A percentile compares a stretch with the other conserved stretches of the same genome.
phyloP scores from a whole-genome alignment of 2,888 invertebrate genomes.

The Sphecodes monilicornis region DNA sequence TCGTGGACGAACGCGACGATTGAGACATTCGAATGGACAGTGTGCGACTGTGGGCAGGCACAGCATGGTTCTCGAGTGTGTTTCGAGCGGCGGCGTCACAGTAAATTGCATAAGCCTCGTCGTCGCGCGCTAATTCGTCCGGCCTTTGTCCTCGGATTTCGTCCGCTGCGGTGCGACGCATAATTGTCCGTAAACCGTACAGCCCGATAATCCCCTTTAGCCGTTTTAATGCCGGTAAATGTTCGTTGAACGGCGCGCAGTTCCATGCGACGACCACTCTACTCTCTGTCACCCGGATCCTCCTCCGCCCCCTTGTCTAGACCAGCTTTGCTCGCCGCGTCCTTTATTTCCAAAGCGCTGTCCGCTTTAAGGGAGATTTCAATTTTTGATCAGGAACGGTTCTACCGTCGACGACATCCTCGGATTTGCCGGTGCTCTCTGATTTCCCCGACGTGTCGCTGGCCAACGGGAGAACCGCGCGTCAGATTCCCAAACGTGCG shows the following conservation, averaged over 20 bases:
- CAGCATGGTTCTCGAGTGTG: neutral
- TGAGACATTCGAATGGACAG: neutral
- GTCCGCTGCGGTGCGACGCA: constrained; percentile 21
- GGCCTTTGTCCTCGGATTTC: constrained; percentile 35
- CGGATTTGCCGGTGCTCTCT: constrained; percentile 64
- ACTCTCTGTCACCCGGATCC: neutral
- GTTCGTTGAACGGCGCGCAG: constrained; percentile 43
- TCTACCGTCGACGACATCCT: neutral
- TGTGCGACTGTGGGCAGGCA: neutral
- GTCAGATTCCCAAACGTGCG: constrained; percentile 2
- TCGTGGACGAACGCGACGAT: neutral
- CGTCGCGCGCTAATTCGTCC: constrained; percentile 26
- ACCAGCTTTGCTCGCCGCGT: neutral
- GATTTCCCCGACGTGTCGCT: constrained; percentile 59
- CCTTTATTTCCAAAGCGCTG: neutral
- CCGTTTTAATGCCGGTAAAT: constrained; percentile 41
- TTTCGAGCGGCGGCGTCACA: neutral
- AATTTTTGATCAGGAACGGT: neutral
- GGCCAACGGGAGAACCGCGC: neutral
- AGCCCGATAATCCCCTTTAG: constrained; percentile 38
- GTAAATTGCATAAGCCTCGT: constrained; percentile 29
- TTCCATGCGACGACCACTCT: constrained; percentile 20
- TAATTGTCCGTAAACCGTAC: constrained; percentile 42
- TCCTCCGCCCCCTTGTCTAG: neutral
- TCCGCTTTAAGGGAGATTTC: constrained; percentile 3